Conservation (phyloP, 2,113 vertebrate species). For the Mugil cephalus region DNA sequence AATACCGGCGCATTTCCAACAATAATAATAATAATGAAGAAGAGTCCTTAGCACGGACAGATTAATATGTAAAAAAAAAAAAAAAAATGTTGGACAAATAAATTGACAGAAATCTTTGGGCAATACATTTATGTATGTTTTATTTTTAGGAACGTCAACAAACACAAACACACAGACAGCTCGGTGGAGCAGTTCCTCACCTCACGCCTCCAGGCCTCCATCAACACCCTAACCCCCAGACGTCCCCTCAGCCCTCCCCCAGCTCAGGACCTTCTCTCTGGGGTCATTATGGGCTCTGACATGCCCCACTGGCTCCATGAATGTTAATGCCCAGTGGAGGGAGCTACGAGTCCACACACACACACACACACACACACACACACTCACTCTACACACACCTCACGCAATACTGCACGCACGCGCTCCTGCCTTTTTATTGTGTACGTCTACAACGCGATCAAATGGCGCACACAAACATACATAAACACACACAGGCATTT, state of each 20-base stretch:
- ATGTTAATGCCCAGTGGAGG: conserved; percentile 83
- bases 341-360: conserved; percentile 56
- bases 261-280: conserved; percentile 66
- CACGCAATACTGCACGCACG: conserved; percentile 42
- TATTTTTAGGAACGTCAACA: conserved; percentile 26
- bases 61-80: conserved; percentile 26
- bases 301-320: conserved; percentile 83
- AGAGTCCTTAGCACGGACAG: conserved; percentile 24
- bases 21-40: too few species aligned
- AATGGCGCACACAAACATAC: conserved; percentile 28
- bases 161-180: conserved; percentile 10
- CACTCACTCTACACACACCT: conserved; percentile 1
- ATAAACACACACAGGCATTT: conserved; percentile 24
- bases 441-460: conserved; percentile 34
- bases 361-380: conserved; percentile 19
- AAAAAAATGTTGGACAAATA: conserved; percentile 47
- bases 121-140: background rate
- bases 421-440: conserved; percentile 55
- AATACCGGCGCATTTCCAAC: too few species aligned
- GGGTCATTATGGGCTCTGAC: conserved; percentile 82
- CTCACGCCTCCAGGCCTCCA: conserved; percentile 48
- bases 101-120: conserved; percentile 35
- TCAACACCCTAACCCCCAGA: conserved; percentile 65
- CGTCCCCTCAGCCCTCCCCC: conserved; percentile 58
- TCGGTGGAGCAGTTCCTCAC: conserved; percentile 34